These are phyloP conservation scores for Lamproptera curius DNA, from an alignment of 2,888 invertebrate species.

Conservation along the genomic window DNA sequence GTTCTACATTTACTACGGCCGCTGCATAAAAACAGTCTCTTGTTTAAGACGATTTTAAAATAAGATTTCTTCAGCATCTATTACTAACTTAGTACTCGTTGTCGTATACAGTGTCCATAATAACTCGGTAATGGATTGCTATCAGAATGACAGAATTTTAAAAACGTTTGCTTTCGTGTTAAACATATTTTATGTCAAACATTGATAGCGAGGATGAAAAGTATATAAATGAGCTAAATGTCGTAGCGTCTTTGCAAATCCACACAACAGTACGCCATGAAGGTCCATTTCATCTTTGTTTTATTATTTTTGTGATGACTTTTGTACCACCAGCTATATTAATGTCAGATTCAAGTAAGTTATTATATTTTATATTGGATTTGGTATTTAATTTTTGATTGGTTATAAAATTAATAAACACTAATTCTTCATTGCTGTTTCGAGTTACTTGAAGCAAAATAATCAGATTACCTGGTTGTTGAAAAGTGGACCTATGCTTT, in stretches of 20 bases:
- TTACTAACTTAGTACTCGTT: constrained; percentile 10
- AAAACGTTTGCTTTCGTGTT: background rate
- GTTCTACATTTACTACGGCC: constrained; percentile 45
- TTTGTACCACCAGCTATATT: constrained; percentile 21
- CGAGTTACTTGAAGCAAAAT: background rate
- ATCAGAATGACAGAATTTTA: background rate
- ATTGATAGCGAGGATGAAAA: constrained; percentile 30
- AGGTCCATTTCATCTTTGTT: constrained; percentile 36
- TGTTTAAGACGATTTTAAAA: constrained; percentile 4
- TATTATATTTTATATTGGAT: background rate
- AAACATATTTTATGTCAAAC: constrained; percentile 23
- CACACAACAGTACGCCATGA: constrained; percentile 40
- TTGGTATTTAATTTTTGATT: background rate
- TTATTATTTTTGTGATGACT: constrained; percentile 34
- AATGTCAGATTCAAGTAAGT: constrained; percentile 1
- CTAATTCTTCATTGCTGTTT: background rate
- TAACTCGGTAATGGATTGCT: constrained; percentile 19
- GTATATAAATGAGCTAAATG: constrained; percentile 43
- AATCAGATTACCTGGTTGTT: background rate
- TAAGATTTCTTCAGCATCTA: constrained; percentile 9
- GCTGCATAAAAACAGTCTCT: constrained; percentile 9
- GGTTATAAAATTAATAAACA: no score
- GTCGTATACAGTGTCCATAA: background rate
- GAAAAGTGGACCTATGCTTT: background rate
- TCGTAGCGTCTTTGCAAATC: constrained; percentile 32